A percentile compares a stretch with the other conserved stretches of the same genome.
These are phyloP conservation scores for Nothobranchius kuhntae DNA, from an alignment of 2,113 vertebrate species.

Conservation along the genomic window DNA sequence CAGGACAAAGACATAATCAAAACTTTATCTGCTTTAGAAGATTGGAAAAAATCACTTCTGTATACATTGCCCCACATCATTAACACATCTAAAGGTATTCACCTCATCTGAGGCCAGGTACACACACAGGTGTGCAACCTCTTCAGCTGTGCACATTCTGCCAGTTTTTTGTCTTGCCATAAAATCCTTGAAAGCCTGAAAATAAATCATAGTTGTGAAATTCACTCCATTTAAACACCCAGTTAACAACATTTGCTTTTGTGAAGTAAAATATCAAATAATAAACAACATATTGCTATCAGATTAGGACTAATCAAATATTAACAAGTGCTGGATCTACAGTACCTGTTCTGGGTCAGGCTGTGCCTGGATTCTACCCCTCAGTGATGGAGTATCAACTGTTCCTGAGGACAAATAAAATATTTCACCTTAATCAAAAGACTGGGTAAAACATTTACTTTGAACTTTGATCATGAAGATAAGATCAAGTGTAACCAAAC, in stretches of 20 bases:
- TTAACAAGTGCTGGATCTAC: background rate
- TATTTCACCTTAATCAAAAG: background rate
- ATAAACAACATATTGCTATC: constrained; percentile 12
- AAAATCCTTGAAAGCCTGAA: constrained; percentile 88
- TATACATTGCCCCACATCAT: no score
- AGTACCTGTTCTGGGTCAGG: constrained; percentile 89
- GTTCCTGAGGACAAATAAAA: constrained; percentile 78
- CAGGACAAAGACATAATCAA: background rate
- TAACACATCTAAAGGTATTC: constrained; percentile 42
- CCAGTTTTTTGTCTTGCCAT: constrained; percentile 91
- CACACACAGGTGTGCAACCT: constrained; percentile 90
- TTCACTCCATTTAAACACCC: constrained; percentile 2
- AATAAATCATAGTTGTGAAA: background rate
- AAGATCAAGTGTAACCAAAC: background rate
- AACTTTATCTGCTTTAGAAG: background rate
- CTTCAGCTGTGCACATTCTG: constrained; percentile 90
- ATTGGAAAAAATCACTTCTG: no score
- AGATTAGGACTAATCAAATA: background rate
- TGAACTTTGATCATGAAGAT: background rate
- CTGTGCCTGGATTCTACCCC: constrained; percentile 86
- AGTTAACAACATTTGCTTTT: background rate
- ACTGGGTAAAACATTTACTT: background rate
- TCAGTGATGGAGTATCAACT: constrained; percentile 92
- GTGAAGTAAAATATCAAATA: background rate
- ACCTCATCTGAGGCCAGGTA: constrained; percentile 97